A percentile compares a stretch with the other conserved stretches of the same genome.
Conservation (phyloP, 2,797 vertebrate species). For the Meriones psammophilus region DNA sequence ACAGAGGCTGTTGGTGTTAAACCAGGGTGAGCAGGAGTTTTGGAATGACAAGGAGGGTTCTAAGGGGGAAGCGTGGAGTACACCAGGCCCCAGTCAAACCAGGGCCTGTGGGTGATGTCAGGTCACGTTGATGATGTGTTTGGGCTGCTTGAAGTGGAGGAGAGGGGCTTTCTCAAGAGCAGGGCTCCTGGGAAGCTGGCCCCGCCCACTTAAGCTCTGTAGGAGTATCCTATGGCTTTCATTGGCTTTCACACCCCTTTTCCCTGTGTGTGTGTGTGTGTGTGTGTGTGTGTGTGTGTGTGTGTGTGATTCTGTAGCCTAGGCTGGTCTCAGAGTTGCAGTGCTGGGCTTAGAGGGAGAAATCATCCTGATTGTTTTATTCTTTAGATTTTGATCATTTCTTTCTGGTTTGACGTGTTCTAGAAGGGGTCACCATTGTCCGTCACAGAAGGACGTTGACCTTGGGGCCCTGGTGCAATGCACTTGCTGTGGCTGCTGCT, state of each 20-base stretch:
- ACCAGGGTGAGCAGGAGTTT: background rate
- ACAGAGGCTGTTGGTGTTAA: background rate
- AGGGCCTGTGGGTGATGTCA: background rate
- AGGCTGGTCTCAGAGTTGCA: background rate
- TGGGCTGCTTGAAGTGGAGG: background rate
- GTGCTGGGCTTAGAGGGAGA: background rate
- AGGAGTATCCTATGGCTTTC: background rate
- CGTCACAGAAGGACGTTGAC: background rate
- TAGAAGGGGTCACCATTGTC: background rate
- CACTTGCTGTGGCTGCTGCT: background rate
- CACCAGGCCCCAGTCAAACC: background rate
- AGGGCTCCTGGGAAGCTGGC: background rate
- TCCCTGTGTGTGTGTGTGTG: background rate
- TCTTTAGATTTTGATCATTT: background rate
- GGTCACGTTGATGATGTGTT: background rate
- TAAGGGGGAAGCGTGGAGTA: background rate
- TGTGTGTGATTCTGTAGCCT: background rate
- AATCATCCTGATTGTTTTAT: background rate
- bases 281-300: background rate
- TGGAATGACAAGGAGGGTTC: background rate
- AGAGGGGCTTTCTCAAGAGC: background rate
- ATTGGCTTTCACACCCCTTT: background rate
- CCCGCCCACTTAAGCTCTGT: background rate
- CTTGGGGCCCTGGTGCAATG: background rate
- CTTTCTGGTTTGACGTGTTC: constrained; percentile 16